phyloP scores from a whole-genome alignment of 1,140 invertebrate genomes.

The Heliconius melpomene region DNA sequence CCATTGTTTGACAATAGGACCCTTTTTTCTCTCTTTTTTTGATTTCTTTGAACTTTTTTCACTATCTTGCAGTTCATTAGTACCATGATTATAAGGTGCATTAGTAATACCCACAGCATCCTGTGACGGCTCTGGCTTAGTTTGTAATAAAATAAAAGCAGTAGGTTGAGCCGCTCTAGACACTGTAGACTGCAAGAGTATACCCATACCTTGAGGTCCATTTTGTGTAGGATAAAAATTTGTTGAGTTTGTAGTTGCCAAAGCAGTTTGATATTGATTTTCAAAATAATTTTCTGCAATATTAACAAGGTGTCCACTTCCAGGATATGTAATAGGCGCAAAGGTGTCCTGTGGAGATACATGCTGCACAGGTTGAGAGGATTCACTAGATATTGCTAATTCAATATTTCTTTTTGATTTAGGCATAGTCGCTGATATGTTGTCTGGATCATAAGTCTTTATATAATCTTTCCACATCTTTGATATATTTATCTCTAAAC shows the following conservation, averaged over 20 bases:
- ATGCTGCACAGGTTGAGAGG: conserved; percentile 47
- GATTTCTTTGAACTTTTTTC: conserved; percentile 56
- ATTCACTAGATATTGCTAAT: conserved; percentile 48
- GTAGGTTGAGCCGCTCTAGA: conserved; percentile 63
- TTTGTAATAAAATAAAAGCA: conserved; percentile 71
- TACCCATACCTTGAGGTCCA: conserved; percentile 68
- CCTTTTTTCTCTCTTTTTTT: conserved; percentile 71
- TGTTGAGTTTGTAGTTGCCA: conserved; percentile 56
- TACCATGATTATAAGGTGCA: conserved; percentile 51
- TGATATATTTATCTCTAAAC: conserved; percentile 82
- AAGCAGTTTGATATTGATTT: conserved; percentile 69
- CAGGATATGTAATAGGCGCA: conserved; percentile 69
- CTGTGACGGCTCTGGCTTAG: conserved; percentile 67
- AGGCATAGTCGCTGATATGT: conserved; percentile 72
- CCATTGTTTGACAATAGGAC: conserved; percentile 79
- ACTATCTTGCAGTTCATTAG: conserved; percentile 43
- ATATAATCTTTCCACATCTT: conserved; percentile 83
- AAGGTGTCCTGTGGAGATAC: conserved; percentile 58
- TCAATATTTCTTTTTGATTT: conserved; percentile 72
- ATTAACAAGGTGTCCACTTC: conserved; percentile 76
- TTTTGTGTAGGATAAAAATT: conserved; percentile 74
- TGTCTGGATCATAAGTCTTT: conserved; percentile 80
- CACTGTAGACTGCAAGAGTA: conserved; percentile 65
- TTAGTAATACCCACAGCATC: conserved; percentile 58
- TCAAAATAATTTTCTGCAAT: conserved; percentile 79